Evolutionary conservation across 1,140 invertebrate genomes (phyloP).

Genomic region (Magallana gigas): DNA sequence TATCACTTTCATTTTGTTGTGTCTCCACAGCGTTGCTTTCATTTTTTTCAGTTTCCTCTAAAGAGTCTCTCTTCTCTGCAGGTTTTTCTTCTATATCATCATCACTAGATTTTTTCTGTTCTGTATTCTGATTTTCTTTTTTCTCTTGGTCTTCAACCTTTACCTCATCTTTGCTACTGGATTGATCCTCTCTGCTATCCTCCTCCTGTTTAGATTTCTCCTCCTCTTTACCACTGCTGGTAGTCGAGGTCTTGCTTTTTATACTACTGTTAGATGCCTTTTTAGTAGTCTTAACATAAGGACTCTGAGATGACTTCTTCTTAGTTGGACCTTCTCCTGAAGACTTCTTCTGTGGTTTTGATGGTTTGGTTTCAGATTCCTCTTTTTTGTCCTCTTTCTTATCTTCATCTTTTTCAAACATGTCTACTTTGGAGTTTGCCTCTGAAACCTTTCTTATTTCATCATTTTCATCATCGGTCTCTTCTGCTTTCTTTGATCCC

Average conservation of each 20-base stretch:
- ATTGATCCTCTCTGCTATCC: background rate
- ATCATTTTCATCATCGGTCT: constrained; percentile 17
- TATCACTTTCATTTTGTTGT: too few relatives aligned
- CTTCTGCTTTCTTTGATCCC: background rate
- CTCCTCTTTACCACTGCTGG: background rate
- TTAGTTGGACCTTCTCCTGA: background rate
- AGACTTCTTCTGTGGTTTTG: background rate
- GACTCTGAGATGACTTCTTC: background rate
- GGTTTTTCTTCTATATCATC: background rate
- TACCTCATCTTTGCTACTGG: background rate
- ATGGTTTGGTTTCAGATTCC: background rate
- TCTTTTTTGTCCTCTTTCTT: constrained; percentile 2
- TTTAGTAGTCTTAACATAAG: background rate
- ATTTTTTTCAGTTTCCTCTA: background rate
- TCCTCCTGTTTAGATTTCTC: constrained; percentile 14
- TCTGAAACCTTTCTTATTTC: constrained; percentile 24
- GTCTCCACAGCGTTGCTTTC: background rate
- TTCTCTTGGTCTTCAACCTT: background rate
- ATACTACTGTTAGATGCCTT: background rate
- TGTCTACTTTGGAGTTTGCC: background rate
- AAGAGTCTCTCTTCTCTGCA: background rate
- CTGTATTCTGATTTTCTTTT: background rate
- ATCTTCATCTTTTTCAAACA: constrained; percentile 15
- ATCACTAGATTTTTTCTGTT: background rate
- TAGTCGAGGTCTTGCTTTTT: background rate